Evolutionary conservation across 1,140 invertebrate species (phyloP).

Genomic region (Sipha flava): DNA sequence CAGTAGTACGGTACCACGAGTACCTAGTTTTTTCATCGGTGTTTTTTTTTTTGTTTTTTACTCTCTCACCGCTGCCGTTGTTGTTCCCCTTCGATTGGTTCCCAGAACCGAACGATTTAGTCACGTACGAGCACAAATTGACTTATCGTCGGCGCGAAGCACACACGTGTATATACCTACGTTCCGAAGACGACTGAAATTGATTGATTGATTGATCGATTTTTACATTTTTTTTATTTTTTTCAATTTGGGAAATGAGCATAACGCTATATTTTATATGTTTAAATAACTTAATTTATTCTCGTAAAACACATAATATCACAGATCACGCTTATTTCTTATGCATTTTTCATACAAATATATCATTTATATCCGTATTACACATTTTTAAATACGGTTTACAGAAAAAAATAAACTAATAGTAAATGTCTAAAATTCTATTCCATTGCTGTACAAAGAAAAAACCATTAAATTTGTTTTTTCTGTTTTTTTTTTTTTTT

Average conservation of each 20-base stretch:
- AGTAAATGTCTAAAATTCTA: not conserved
- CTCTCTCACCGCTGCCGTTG: not conserved
- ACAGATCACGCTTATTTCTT: not conserved
- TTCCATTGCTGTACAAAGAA: not conserved
- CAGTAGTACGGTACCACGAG: too few relatives aligned
- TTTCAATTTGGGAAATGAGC: not conserved
- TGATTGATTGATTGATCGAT: not conserved
- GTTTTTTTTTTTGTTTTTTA: not conserved
- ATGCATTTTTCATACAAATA: not conserved
- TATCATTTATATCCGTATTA: not conserved
- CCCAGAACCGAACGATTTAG: conserved; percentile 27
- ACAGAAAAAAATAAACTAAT: not conserved
- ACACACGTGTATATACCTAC: not conserved
- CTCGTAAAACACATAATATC: conserved; percentile 5
- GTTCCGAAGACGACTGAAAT: not conserved
- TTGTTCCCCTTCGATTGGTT: not conserved
- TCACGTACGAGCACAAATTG: conserved; percentile 18
- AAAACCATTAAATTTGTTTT: not conserved
- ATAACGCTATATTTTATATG: not conserved
- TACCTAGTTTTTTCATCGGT: not conserved
- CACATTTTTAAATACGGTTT: not conserved
- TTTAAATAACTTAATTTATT: not conserved
- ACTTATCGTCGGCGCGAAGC: conserved; percentile 3
- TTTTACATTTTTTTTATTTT: too few relatives aligned
- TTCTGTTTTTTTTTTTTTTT: too few relatives aligned